These are phyloP conservation scores for Cydia pomonella DNA, from an alignment of 1,140 invertebrate genomes.

Conservation along the genomic window DNA sequence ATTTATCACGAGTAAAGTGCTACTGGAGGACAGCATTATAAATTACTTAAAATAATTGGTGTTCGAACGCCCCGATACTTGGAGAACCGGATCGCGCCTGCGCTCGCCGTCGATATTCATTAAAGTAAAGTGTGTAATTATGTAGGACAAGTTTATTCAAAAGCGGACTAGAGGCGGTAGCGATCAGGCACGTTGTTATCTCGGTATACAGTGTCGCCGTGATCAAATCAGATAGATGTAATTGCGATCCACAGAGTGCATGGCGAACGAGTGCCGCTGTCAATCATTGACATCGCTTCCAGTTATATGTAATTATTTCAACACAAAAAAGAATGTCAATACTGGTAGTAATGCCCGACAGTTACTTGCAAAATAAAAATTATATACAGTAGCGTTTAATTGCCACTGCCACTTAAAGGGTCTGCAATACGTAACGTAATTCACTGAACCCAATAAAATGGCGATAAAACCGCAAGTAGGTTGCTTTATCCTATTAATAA, in stretches of 20 bases:
- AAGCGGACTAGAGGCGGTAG: conserved; percentile 60
- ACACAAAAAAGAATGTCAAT: conserved; percentile 10
- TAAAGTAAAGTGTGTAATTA: conserved; percentile 77
- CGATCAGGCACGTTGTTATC: conserved; percentile 66
- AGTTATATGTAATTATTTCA: not conserved
- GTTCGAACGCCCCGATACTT: conserved; percentile 53
- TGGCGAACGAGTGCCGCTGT: conserved; percentile 45
- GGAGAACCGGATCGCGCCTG: conserved; percentile 48
- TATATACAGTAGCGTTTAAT: not conserved
- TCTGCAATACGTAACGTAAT: not conserved
- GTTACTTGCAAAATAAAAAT: not conserved
- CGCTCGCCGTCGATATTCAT: conserved; percentile 70
- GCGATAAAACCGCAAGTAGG: not conserved
- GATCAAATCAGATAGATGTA: conserved; percentile 47
- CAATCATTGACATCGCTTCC: conserved; percentile 17
- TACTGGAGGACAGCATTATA: conserved; percentile 49
- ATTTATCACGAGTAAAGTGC: conserved; percentile 43
- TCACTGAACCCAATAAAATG: not conserved
- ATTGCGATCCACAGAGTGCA: conserved; percentile 49
- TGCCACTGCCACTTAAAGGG: not conserved
- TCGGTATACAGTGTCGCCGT: conserved; percentile 51
- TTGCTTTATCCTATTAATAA: not conserved
- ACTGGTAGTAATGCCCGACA: not conserved
- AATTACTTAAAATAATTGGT: conserved; percentile 64
- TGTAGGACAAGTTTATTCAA: conserved; percentile 63